phyloP scores from a whole-genome alignment of 1,140 invertebrate species.

The Paraescarpia echinospica region DNA sequence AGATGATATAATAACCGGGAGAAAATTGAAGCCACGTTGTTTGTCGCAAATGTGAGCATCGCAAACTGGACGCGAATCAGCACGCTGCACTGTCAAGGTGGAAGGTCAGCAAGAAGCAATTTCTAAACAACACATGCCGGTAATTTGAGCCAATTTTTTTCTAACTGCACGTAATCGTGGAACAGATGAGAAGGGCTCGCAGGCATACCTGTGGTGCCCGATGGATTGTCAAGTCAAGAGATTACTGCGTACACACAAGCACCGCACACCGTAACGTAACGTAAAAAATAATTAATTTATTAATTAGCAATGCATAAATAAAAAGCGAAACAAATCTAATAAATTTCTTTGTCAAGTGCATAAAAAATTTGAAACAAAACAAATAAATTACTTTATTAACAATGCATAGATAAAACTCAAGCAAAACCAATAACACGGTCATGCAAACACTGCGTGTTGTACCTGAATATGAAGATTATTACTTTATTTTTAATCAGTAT shows the following conservation, averaged over 20 bases:
- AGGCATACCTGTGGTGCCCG: neutral
- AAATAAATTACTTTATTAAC: slow-evolving; percentile 3
- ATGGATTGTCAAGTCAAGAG: neutral
- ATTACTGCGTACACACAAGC: neutral
- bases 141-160: neutral
- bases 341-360: neutral
- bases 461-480: neutral
- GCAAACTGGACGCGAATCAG: neutral
- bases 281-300: neutral
- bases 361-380: neutral
- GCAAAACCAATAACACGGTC: neutral
- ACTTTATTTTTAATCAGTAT: neutral
- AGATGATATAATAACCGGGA: neutral
- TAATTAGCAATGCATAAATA: neutral
- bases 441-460: neutral
- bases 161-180: neutral
- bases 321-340: neutral
- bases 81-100: neutral
- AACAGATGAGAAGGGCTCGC: neutral
- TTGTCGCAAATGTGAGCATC: neutral
- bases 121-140: neutral
- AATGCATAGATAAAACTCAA: neutral
- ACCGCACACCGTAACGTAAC: neutral
- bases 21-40: neutral
- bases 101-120: neutral